These are phyloP conservation scores for Antechinus flavipes DNA, from an alignment of 2,113 vertebrate species.

Conservation along the genomic window DNA sequence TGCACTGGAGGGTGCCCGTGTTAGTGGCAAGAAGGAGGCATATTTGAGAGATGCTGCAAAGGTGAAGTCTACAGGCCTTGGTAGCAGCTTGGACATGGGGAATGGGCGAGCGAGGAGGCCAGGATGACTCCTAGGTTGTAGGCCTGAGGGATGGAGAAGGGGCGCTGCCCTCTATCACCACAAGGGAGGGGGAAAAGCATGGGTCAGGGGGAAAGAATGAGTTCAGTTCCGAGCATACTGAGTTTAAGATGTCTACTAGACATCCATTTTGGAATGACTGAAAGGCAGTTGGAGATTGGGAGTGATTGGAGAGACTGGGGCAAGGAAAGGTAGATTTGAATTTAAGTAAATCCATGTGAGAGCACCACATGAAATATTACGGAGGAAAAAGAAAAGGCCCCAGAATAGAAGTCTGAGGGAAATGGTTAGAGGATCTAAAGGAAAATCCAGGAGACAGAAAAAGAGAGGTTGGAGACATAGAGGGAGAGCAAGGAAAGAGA, in stretches of 20 bases:
- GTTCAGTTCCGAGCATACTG: not conserved
- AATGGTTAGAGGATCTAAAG: not conserved
- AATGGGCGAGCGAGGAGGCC: not conserved
- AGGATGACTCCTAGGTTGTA: not conserved
- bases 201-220: not conserved
- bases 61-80: not conserved
- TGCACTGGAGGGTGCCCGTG: not conserved
- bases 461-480: not conserved
- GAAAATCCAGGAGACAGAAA: not conserved
- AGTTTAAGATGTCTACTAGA: not conserved
- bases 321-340: not conserved
- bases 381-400: not conserved
- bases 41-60: not conserved
- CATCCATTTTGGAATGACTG: not conserved
- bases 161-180: not conserved
- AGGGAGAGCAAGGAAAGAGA: not conserved
- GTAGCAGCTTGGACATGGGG: not conserved
- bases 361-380: not conserved
- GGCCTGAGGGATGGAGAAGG: too few species aligned
- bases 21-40: not conserved
- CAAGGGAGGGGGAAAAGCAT: not conserved
- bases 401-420: not conserved
- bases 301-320: not conserved
- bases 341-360: not conserved
- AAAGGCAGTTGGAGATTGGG: not conserved